These are phyloP conservation scores for Epinotia bilunana DNA, from an alignment of 2,888 invertebrate species.

Conservation along the genomic window DNA sequence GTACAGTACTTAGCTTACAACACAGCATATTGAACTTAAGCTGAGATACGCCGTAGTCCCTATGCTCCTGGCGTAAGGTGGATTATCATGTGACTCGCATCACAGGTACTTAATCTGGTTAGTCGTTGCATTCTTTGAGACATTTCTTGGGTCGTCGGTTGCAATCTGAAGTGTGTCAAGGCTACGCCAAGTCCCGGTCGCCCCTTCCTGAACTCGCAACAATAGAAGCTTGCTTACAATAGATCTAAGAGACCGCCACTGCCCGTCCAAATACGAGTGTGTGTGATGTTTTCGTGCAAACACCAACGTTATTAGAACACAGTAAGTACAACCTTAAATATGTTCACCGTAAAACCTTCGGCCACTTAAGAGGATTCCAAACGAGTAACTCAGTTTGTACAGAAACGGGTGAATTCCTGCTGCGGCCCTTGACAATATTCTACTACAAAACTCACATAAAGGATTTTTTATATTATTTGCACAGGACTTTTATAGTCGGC, in stretches of 20 bases:
- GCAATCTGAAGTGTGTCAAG: conserved; percentile 29
- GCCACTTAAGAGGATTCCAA: too few species aligned
- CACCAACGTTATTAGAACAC: too few species aligned
- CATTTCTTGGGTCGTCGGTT: conserved; percentile 20
- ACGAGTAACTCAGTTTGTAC: too few species aligned
- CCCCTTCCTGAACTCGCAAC: conserved; percentile 20
- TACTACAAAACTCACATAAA: too few species aligned
- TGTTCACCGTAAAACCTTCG: too few species aligned
- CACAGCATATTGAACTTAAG: background rate
- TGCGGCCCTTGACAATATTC: too few species aligned
- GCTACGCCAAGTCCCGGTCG: conserved; percentile 14
- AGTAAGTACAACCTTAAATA: too few species aligned
- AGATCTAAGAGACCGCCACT: conserved; percentile 10
- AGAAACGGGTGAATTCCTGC: too few species aligned
- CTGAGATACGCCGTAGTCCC: background rate
- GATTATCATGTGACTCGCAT: background rate
- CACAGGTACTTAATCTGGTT: conserved; percentile 1
- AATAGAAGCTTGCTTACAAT: conserved; percentile 28
- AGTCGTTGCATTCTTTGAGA: conserved; percentile 13
- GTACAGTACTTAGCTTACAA: background rate
- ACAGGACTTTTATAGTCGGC: too few species aligned
- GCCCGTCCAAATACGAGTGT: background rate
- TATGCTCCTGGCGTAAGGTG: background rate
- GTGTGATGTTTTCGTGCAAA: background rate
- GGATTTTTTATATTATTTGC: too few species aligned